These are phyloP conservation scores for Nesogale talazaci DNA, from an alignment of 2,113 vertebrate species.

Conservation along the genomic window DNA sequence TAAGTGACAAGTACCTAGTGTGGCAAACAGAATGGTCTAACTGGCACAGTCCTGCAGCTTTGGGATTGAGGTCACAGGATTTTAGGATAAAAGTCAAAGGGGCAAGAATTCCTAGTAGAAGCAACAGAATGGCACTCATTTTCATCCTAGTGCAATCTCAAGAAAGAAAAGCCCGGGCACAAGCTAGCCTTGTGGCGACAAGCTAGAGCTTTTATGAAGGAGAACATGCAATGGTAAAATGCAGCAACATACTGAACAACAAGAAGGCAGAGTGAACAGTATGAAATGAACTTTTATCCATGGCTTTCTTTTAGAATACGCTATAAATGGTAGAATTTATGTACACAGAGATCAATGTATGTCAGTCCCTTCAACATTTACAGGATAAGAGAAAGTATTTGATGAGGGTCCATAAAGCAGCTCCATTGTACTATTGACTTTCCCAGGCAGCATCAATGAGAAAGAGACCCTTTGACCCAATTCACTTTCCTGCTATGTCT, in stretches of 20 bases:
- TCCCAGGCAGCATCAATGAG: neutral
- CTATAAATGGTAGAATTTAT: neutral
- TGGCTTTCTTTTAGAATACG: neutral
- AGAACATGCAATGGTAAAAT: too few relatives aligned
- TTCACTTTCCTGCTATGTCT: neutral
- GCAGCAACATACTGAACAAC: neutral
- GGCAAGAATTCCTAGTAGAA: slow-evolving; percentile 12
- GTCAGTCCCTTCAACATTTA: neutral
- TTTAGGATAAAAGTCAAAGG: neutral
- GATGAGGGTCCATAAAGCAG: neutral
- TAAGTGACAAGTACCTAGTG: neutral
- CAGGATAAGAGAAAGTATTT: too few relatives aligned
- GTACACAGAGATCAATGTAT: neutral
- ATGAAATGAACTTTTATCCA: neutral
- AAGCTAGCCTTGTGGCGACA: too few relatives aligned
- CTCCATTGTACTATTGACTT: neutral
- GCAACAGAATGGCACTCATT: neutral
- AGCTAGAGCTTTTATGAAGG: too few relatives aligned
- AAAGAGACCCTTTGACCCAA: neutral
- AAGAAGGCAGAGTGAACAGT: neutral
- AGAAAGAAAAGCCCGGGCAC: neutral
- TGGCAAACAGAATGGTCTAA: neutral
- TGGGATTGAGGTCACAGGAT: neutral
- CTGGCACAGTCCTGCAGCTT: neutral
- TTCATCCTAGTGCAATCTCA: neutral